Evolutionary conservation across 2,113 vertebrate species (phyloP).

Genomic region (Camelus bactrianus): DNA sequence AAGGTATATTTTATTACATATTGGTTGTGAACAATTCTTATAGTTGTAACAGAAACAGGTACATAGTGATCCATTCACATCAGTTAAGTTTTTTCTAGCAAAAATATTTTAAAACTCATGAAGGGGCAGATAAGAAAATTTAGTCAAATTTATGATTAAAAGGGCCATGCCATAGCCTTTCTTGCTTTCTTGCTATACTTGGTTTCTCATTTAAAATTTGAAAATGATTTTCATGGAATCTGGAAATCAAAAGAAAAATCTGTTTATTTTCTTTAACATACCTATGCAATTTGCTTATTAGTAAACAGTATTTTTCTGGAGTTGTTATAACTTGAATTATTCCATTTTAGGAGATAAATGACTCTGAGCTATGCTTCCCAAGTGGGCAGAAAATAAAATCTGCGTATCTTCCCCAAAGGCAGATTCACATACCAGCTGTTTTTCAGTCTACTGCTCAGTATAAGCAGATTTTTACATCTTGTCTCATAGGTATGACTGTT

Average conservation of each 20-base stretch:
- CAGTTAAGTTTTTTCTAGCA: background rate
- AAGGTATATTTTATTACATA: background rate
- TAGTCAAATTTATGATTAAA: background rate
- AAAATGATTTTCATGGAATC: conserved; percentile 36
- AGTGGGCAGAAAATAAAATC: conserved; percentile 68
- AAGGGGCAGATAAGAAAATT: background rate
- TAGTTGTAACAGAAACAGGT: background rate
- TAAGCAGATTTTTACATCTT: conserved; percentile 86
- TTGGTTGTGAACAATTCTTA: conserved; percentile 33
- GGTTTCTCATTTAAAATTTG: conserved; percentile 40
- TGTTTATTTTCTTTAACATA: background rate
- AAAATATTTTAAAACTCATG: background rate
- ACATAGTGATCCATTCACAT: background rate
- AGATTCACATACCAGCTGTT: conserved; percentile 81
- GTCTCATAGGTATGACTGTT: conserved; percentile 85
- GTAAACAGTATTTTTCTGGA: background rate
- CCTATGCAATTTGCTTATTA: background rate
- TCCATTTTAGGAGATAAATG: conserved; percentile 77
- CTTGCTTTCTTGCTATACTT: background rate
- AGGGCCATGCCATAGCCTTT: background rate
- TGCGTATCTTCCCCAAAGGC: conserved; percentile 83
- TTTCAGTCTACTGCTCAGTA: conserved; percentile 88
- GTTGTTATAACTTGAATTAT: conserved; percentile 46
- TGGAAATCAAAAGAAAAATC: conserved; percentile 41
- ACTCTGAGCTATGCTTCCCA: conserved; percentile 87